Conservation (phyloP, 2,888 invertebrate genomes). For the Tetrapedia diversipes region DNA sequence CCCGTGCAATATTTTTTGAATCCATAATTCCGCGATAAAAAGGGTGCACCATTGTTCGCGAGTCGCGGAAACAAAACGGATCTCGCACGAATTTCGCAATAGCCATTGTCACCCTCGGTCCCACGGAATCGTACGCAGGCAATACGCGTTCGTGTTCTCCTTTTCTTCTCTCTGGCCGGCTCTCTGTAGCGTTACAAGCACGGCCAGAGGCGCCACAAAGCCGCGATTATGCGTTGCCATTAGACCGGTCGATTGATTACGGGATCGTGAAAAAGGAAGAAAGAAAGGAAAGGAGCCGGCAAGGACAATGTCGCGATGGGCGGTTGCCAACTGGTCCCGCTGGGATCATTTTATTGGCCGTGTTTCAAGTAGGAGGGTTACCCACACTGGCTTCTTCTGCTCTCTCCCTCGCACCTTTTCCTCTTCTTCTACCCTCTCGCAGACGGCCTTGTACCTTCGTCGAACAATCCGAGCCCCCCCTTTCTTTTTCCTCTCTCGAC, state of each 20-base stretch:
- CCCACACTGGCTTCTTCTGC: slow-evolving; percentile 34
- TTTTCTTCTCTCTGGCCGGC: slow-evolving; percentile 55
- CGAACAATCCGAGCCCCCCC: slow-evolving; percentile 6
- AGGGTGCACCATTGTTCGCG: background rate
- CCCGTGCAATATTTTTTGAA: background rate
- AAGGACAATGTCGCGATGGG: slow-evolving; percentile 81
- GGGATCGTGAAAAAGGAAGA: slow-evolving; percentile 64
- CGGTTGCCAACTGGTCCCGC: slow-evolving; percentile 81
- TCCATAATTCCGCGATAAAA: background rate
- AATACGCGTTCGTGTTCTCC: slow-evolving; percentile 25
- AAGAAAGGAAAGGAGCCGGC: slow-evolving; percentile 58
- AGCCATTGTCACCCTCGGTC: slow-evolving; percentile 29
- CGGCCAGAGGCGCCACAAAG: slow-evolving; percentile 69
- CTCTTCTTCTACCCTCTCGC: slow-evolving; percentile 36
- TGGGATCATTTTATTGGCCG: slow-evolving; percentile 72
- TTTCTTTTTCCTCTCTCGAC: background rate
- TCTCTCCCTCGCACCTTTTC: slow-evolving; percentile 35
- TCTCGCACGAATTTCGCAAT: background rate
- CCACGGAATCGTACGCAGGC: slow-evolving; percentile 35
- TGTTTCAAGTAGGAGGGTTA: slow-evolving; percentile 71
- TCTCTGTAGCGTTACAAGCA: slow-evolving; percentile 63
- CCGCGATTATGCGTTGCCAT: slow-evolving; percentile 75
- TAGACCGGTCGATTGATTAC: slow-evolving; percentile 78
- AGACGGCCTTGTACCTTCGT: slow-evolving; percentile 49
- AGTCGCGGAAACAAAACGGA: background rate